Base-by-base conservation (phyloP, 1,140 invertebrate species). In the Drosophila truncata region DNA sequence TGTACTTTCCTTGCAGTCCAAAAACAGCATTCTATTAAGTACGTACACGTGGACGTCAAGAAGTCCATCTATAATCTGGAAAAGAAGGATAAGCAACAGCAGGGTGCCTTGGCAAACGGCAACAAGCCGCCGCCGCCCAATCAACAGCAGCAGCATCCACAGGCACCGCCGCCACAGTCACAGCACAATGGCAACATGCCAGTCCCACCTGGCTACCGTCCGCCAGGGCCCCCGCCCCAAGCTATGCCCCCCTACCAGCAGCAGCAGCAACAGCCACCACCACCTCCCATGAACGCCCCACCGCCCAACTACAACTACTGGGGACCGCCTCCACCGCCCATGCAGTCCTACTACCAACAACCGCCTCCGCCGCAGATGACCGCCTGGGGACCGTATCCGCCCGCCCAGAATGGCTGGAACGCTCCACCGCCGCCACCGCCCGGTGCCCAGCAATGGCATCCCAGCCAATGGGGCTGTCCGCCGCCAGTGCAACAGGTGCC, bases 11-110 rank as follows among this genome's bases (percentile, higher is more conserved):
- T 91, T 91, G 27, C 83, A 95, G 95, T 97, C 41, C 95, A 96
- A 91, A 94, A 95, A 44, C 95, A 94, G 74, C 96, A 97, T 86
- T 95, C 95, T 55, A 95, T 97, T 10, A 95, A 96, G 58, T 96
- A 96, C 14, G 96, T 96, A 64, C 94, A 95, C 33, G 94, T 97
- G 7, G 96, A 97, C 84, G 96, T 97, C 0, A 97, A 97, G 82
- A 97, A 97, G 91, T 96, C 96, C 0, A 82, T 96, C 7, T 95
- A 95, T 35, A 96, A 95, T 91, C 93, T 95, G 31, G 95, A 96
- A 77, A 95, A 96, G 94, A 94, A 94, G 5, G 94, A 95, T 70
- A 73, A 71, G 49, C 59, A 61, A 13, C 50, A 50, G 27, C 73
- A 64, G 23, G 63, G 57, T 7, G 29, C 65, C 13, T 25, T 54